phyloP scores from a whole-genome alignment of 2,113 vertebrate species.

The Notarius quadriscutis region DNA sequence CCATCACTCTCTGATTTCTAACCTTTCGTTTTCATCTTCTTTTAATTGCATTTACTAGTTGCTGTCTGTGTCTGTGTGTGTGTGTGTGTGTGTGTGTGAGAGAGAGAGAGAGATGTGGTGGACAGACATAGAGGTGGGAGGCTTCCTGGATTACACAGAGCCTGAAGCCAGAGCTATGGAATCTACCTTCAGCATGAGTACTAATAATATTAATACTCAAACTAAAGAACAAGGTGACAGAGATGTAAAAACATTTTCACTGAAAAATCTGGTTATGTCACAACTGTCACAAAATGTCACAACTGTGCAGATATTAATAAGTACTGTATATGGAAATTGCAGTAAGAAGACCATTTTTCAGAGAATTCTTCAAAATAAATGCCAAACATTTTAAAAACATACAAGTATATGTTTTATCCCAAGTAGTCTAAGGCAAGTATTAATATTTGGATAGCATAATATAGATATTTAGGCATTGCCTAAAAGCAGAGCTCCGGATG shows the following conservation, averaged over 20 bases:
- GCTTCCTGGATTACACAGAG: not conserved
- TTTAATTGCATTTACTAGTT: constrained; percentile 7
- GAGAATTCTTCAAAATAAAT: not conserved
- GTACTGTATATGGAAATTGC: not conserved
- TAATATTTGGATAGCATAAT: not conserved
- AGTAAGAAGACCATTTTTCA: not conserved
- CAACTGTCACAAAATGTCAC: not conserved
- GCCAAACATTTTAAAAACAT: not conserved
- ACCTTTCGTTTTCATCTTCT: constrained; percentile 15
- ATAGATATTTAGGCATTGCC: too few species aligned
- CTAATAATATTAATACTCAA: not conserved
- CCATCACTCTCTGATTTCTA: constrained; percentile 14
- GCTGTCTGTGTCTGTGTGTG: not conserved
- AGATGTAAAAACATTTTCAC: not conserved
- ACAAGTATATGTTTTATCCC: not conserved
- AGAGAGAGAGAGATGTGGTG: not conserved
- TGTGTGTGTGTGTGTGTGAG: not conserved
- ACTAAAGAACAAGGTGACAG: not conserved
- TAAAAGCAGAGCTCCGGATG: too few species aligned
- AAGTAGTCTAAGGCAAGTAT: not conserved
- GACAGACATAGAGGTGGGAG: not conserved
- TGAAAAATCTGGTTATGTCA: not conserved
- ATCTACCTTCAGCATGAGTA: too few species aligned
- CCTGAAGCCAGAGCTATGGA: not conserved
- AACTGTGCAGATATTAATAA: not conserved